Percentiles rank a stretch among this genome's conserved stretches.
These are phyloP conservation scores for Eufriesea mexicana DNA, from an alignment of 1,140 invertebrate genomes.

Conservation along the genomic window DNA sequence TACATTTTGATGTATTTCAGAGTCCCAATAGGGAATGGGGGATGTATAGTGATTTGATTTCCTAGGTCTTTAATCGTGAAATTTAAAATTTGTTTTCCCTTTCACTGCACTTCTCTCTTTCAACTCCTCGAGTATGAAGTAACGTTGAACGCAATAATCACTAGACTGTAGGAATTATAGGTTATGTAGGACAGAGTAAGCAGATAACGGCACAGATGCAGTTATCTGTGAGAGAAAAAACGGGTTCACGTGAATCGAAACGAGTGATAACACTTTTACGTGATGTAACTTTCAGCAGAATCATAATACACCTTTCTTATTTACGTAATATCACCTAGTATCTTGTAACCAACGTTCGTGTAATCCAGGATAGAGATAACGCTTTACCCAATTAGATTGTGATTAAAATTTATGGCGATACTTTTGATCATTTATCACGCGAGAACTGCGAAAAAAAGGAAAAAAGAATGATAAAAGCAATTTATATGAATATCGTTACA, in stretches of 20 bases:
- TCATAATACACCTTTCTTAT: not conserved
- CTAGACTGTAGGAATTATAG: too few species aligned
- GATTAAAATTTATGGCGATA: not conserved
- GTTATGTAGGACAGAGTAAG: not conserved
- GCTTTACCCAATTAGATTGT: not conserved
- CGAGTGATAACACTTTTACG: not conserved
- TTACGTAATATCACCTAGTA: not conserved
- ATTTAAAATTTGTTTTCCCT: too few species aligned
- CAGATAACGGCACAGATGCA: not conserved
- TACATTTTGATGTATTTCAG: too few species aligned
- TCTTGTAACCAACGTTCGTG: not conserved
- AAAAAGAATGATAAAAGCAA: too few species aligned
- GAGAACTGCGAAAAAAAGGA: not conserved
- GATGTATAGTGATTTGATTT: too few species aligned
- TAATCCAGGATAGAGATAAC: not conserved
- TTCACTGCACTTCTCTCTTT: too few species aligned
- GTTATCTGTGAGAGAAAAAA: not conserved
- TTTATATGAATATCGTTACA: too few species aligned
- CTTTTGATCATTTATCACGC: not conserved
- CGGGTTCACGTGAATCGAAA: fast-evolving
- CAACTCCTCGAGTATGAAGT: too few species aligned
- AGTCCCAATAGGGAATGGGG: too few species aligned
- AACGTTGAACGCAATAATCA: too few species aligned
- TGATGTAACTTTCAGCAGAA: not conserved
- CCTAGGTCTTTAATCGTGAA: too few species aligned